These are phyloP conservation scores for Rhizomys pruinosus DNA, from an alignment of 2,113 vertebrate species.

Conservation along the genomic window DNA sequence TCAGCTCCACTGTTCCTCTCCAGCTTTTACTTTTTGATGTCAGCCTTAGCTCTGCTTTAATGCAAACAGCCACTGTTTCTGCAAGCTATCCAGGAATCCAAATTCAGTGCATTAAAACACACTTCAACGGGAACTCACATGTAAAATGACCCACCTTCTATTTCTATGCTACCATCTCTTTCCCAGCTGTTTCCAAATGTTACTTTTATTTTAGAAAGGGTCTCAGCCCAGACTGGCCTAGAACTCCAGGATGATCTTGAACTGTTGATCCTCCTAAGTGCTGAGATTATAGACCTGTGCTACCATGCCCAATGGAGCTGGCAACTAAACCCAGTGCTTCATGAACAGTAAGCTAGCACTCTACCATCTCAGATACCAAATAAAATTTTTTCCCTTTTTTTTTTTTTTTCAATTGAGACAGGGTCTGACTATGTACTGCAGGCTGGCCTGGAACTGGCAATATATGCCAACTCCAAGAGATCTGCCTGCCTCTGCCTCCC, in stretches of 20 bases:
- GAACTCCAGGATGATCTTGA: background rate
- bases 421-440: background rate
- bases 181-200: slow-evolving; percentile 23
- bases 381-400: background rate
- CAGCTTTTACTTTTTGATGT: background rate
- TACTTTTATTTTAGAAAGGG: too few species aligned
- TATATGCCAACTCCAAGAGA: background rate
- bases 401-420: background rate
- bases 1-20: background rate
- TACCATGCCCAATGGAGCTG: background rate
- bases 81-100: background rate
- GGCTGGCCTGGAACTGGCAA: background rate
- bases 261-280: background rate
- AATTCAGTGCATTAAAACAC: background rate
- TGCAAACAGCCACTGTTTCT: background rate
- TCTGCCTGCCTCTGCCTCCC: background rate
- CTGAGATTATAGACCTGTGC: background rate
- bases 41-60: slow-evolving; percentile 23
- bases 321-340: background rate
- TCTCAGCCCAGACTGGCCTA: background rate
- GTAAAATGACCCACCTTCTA: slow-evolving; percentile 44
- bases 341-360: too few species aligned
- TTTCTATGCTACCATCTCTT: slow-evolving; percentile 30
- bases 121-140: background rate
- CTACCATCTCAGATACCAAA: background rate